phyloP scores from a whole-genome alignment of 2,113 vertebrate genomes.

The Thinocorus orbignyianus region DNA sequence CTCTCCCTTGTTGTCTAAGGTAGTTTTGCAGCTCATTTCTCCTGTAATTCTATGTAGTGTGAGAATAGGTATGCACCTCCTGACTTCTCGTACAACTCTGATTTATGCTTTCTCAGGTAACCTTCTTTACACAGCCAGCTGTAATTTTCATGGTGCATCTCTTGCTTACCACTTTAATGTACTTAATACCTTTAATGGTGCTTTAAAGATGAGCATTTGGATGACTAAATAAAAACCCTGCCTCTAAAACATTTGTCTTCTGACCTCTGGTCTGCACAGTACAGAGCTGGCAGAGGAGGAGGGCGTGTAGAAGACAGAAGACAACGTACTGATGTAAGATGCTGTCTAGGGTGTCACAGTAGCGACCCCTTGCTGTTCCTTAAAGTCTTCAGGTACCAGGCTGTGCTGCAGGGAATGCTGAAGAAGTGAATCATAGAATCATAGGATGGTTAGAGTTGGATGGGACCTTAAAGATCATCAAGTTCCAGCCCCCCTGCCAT shows the following conservation, averaged over 20 bases:
- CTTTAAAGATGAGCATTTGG: background rate
- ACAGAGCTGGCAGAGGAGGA: background rate
- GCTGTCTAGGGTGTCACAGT: background rate
- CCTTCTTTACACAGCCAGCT: background rate
- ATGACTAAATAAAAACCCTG: background rate
- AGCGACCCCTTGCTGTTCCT: background rate
- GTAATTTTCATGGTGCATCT: background rate
- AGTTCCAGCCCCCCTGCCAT: too few species aligned
- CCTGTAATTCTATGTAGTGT: background rate
- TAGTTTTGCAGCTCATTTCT: constrained; percentile 11
- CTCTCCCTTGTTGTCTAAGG: background rate
- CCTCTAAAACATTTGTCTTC: background rate
- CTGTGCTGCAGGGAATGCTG: background rate
- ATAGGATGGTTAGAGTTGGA: too few species aligned
- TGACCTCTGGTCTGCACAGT: background rate
- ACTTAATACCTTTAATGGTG: background rate
- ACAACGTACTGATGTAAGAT: background rate
- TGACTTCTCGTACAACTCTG: background rate
- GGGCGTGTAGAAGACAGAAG: background rate
- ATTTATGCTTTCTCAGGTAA: background rate
- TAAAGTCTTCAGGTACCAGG: background rate
- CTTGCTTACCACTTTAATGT: background rate
- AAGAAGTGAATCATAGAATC: too few species aligned
- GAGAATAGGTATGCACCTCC: background rate
- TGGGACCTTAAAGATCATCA: too few species aligned